Conservation (phyloP, 2,797 vertebrate species). For the Sebastes melanostomus region DNA sequence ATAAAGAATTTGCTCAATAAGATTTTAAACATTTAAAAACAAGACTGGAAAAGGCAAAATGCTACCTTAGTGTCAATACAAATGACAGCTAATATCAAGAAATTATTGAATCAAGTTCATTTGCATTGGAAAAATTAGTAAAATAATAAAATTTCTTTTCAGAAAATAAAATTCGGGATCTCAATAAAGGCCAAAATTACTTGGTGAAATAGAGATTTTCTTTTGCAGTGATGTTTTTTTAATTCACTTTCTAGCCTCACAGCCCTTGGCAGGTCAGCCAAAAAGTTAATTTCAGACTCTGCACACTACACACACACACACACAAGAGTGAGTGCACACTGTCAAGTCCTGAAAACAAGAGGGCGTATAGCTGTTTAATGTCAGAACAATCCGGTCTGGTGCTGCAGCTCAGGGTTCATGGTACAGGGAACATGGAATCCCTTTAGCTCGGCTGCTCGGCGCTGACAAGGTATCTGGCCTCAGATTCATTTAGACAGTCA, state of each 20-base stretch:
- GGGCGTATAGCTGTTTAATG: constrained; percentile 59
- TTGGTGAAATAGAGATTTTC: background rate
- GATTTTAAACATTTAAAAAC: background rate
- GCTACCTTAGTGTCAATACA: too few species aligned
- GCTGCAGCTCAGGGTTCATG: constrained; percentile 66
- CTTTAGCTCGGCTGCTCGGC: constrained; percentile 61
- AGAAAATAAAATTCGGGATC: constrained; percentile 9
- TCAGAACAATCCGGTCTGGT: constrained; percentile 59
- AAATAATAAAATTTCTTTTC: background rate
- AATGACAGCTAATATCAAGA: background rate
- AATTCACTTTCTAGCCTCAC: constrained; percentile 10
- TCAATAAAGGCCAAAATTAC: constrained; percentile 7
- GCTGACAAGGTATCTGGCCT: constrained; percentile 70
- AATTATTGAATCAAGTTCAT: background rate
- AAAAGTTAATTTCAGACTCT: constrained; percentile 50
- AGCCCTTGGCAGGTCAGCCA: constrained; percentile 37
- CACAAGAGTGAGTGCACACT: constrained; percentile 29
- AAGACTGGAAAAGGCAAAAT: background rate
- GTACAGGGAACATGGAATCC: constrained; percentile 73
- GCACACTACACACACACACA: constrained; percentile 10
- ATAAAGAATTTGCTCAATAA: background rate
- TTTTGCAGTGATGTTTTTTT: background rate
- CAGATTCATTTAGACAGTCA: constrained; percentile 74
- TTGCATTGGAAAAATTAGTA: background rate
- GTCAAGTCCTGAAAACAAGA: constrained; percentile 59